Conservation (phyloP, 2,888 invertebrate genomes). For the Phlogophora meticulosa region DNA sequence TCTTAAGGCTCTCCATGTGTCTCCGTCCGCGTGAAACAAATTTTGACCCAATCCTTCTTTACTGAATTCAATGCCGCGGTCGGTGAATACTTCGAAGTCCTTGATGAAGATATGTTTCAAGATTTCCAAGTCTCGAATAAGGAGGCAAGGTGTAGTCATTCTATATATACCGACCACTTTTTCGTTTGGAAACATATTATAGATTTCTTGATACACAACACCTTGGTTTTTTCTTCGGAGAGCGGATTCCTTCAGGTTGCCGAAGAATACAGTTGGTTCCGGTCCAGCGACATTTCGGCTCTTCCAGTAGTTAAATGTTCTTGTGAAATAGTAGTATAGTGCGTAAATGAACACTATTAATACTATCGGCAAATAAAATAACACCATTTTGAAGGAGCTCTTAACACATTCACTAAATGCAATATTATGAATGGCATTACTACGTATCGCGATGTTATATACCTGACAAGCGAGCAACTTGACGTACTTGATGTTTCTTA, state of each 20-base stretch:
- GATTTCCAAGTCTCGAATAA: constrained; percentile 77
- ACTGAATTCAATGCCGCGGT: constrained; percentile 75
- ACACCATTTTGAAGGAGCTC: constrained; percentile 22
- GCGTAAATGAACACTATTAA: constrained; percentile 37
- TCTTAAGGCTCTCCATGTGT: constrained; percentile 75
- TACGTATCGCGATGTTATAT: constrained; percentile 25
- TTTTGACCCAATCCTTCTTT: constrained; percentile 74
- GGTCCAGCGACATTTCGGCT: constrained; percentile 70
- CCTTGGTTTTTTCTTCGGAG: constrained; percentile 64
- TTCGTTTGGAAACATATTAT: constrained; percentile 73
- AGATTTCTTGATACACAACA: constrained; percentile 67
- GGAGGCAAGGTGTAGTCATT: constrained; percentile 73
- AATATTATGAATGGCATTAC: background rate
- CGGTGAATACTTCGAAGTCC: constrained; percentile 76
- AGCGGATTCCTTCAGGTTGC: constrained; percentile 71
- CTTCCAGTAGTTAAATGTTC: constrained; percentile 77
- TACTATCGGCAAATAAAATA: constrained; percentile 36
- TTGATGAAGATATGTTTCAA: constrained; percentile 78
- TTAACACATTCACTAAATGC: background rate
- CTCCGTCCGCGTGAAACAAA: constrained; percentile 76
- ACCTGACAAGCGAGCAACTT: background rate
- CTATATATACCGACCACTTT: constrained; percentile 79
- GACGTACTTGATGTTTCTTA: too few species aligned
- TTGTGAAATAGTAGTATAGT: constrained; percentile 72
- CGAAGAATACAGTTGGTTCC: constrained; percentile 72